These are phyloP conservation scores for Rhaphigaster nebulosa DNA, from an alignment of 2,888 invertebrate species.

Conservation along the genomic window DNA sequence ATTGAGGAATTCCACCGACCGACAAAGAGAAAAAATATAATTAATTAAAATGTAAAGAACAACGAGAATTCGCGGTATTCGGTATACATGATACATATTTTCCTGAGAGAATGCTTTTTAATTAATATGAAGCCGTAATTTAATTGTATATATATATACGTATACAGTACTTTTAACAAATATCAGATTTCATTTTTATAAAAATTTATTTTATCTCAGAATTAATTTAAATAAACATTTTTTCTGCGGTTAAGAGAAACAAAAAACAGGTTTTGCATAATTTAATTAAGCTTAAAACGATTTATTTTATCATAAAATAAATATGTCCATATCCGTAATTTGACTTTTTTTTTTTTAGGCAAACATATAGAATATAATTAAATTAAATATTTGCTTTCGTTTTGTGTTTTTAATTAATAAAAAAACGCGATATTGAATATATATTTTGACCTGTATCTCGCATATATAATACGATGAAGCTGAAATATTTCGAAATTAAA, in stretches of 20 bases:
- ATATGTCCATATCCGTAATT: neutral
- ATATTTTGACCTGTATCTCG: too few relatives aligned
- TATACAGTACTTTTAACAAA: neutral
- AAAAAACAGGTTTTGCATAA: neutral
- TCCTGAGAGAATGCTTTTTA: neutral
- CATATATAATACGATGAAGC: too few relatives aligned
- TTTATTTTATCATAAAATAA: neutral
- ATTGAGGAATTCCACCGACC: neutral
- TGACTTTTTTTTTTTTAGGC: neutral
- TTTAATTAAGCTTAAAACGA: neutral
- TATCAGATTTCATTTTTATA: neutral
- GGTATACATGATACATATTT: neutral
- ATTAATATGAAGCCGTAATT: neutral
- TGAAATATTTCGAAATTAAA: too few relatives aligned
- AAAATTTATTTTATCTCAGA: neutral
- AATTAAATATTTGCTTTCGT: too few relatives aligned
- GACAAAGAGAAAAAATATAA: neutral
- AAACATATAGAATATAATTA: too few relatives aligned
- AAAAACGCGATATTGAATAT: too few relatives aligned
- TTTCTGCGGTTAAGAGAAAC: neutral
- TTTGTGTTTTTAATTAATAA: too few relatives aligned
- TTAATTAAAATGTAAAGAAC: neutral
- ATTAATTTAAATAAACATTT: neutral
- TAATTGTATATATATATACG: neutral
- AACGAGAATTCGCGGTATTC: neutral